These are phyloP conservation scores for Calephelis perditalis DNA, from an alignment of 2,888 invertebrate species.

Conservation along the genomic window DNA sequence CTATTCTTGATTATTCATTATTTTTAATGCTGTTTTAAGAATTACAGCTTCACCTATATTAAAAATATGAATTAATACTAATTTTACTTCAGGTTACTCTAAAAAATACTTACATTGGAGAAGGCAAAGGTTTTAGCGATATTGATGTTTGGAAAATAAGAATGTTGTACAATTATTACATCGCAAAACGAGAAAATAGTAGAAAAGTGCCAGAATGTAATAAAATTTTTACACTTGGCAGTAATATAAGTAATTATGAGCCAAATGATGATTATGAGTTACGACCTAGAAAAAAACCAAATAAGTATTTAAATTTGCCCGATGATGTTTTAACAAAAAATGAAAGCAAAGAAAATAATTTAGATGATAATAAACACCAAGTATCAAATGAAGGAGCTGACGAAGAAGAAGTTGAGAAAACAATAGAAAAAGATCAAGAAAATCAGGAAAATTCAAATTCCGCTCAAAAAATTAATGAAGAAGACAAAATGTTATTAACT, in stretches of 20 bases:
- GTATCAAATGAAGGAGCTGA: no score
- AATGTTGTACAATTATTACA: constrained; percentile 49
- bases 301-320: constrained; percentile 36
- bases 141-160: constrained; percentile 48
- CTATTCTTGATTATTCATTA: no score
- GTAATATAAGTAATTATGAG: constrained; percentile 31
- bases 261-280: constrained; percentile 20
- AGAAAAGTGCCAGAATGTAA: constrained; percentile 39
- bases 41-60: background rate
- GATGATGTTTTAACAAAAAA: background rate
- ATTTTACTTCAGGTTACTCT: background rate
- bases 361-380: no score
- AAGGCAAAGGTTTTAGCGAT: constrained; percentile 34
- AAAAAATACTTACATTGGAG: constrained; percentile 14
- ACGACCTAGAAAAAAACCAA: constrained; percentile 40
- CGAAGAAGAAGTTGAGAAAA: no score
- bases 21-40: background rate
- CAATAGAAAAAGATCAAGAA: no score
- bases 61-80: background rate
- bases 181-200: constrained; percentile 30
- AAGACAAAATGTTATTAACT: no score
- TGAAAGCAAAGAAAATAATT: background rate
- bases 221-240: constrained; percentile 43
- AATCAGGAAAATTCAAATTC: no score
- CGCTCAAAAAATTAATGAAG: no score